phyloP scores from a whole-genome alignment of 2,113 vertebrate species.

The Nesoenas mayeri region DNA sequence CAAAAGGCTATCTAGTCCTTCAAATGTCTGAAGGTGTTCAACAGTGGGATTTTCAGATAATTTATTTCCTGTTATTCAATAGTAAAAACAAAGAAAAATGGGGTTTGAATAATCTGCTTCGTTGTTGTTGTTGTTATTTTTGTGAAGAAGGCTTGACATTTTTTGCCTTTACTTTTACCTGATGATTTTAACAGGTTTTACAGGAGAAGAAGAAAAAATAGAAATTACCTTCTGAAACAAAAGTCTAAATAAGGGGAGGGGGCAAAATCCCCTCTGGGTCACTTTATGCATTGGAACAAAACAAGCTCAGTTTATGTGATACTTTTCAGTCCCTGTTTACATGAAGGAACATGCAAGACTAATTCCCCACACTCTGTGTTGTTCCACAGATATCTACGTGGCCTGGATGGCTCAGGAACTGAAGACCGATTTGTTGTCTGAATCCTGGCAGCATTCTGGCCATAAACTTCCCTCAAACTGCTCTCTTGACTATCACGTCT shows the following conservation, averaged over 20 bases:
- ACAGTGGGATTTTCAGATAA: neutral
- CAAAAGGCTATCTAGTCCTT: neutral
- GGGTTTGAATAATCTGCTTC: neutral
- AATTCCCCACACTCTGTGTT: neutral
- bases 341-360: neutral
- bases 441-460: conserved; percentile 83
- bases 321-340: neutral
- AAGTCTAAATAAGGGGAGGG: neutral
- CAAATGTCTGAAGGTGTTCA: neutral
- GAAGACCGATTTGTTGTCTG: conserved; percentile 81
- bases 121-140: neutral
- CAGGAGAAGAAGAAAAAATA: neutral
- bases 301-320: rapidly evolving
- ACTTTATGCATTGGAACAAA: neutral
- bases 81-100: neutral
- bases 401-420: conserved; percentile 90
- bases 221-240: neutral
- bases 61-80: neutral
- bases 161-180: neutral
- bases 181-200: neutral
- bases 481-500: conserved; percentile 84
- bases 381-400: conserved; percentile 85
- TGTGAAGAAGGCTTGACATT: neutral
- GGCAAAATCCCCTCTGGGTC: neutral
- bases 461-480: conserved; percentile 89